Percentiles rank a stretch among this genome's conserved stretches.
Conservation (phyloP, 2,888 invertebrate genomes). For the Creontiades dilutus region DNA sequence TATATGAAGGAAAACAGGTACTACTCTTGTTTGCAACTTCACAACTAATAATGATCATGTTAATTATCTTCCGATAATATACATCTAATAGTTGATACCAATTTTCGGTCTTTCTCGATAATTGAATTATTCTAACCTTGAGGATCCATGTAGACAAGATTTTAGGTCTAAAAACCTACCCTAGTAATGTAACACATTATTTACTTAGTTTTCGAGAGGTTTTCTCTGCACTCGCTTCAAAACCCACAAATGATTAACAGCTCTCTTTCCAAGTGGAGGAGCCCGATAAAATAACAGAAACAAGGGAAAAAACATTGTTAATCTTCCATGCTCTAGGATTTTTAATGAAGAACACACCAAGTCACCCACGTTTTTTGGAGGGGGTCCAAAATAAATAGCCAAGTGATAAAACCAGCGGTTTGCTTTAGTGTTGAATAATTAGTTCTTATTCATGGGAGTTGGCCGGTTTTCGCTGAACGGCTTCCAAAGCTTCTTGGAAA, state of each 20-base stretch:
- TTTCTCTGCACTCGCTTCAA: background rate
- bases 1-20: too few species aligned
- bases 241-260: background rate
- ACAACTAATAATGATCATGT: too few species aligned
- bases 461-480: background rate
- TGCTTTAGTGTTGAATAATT: conserved; percentile 33
- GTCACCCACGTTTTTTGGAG: conserved; percentile 10
- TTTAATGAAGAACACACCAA: conserved; percentile 39
- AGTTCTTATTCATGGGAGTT: conserved; percentile 40
- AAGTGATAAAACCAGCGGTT: conserved; percentile 36
- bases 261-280: background rate
- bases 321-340: conserved; percentile 37
- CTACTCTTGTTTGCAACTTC: too few species aligned
- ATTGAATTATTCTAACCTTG: too few species aligned
- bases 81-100: too few species aligned
- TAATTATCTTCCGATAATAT: too few species aligned
- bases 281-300: conserved; percentile 13
- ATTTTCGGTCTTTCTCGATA: too few species aligned
- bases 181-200: too few species aligned
- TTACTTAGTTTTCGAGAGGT: too few species aligned
- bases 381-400: conserved; percentile 26
- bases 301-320: conserved; percentile 13
- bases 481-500: conserved; percentile 32
- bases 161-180: too few species aligned
- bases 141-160: too few species aligned